A percentile compares a stretch with the other conserved stretches of the same genome.
phyloP scores from a whole-genome alignment of 2,797 vertebrate species.

The Sebastes matsubarae region DNA sequence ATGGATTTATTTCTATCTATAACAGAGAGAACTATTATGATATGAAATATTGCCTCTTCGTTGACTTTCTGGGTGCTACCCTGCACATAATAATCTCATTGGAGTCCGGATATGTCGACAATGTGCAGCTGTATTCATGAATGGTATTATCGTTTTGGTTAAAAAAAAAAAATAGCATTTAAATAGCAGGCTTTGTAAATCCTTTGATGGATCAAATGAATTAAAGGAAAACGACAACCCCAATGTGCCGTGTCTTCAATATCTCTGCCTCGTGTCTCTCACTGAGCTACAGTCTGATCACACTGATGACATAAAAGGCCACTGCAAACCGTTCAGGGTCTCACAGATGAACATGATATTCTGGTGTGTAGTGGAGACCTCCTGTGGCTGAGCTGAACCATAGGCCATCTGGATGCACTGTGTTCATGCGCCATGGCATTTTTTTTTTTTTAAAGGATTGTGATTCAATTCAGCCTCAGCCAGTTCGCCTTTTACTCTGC shows the following conservation, averaged over 20 bases:
- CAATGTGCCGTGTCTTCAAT: constrained; percentile 51
- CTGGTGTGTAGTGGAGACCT: constrained; percentile 64
- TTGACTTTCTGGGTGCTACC: constrained; percentile 76
- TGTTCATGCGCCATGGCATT: neutral
- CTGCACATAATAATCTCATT: constrained; percentile 71
- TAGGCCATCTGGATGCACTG: constrained; percentile 54
- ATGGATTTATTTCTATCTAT: constrained; percentile 81
- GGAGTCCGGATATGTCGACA: constrained; percentile 68
- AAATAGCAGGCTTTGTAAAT: constrained; percentile 83
- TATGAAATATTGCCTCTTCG: constrained; percentile 74
- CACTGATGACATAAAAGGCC: constrained; percentile 10
- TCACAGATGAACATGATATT: constrained; percentile 30
- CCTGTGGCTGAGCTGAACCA: constrained; percentile 68
- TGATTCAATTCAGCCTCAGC: constrained; percentile 18
- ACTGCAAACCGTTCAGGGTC: constrained; percentile 1
- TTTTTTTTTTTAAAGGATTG: constrained; percentile 7
- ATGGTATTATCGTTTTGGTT: constrained; percentile 68
- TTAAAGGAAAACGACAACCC: constrained; percentile 78
- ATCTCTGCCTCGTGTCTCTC: constrained; percentile 28
- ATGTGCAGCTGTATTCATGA: constrained; percentile 79
- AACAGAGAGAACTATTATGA: constrained; percentile 73
- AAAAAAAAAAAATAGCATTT: constrained; percentile 61
- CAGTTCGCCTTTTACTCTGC: constrained; percentile 1
- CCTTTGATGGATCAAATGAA: constrained; percentile 74
- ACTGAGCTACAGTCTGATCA: constrained; percentile 22